Evolutionary conservation across 1,140 invertebrate genomes (phyloP).

Genomic region (Ceratosolen solmsi): DNA sequence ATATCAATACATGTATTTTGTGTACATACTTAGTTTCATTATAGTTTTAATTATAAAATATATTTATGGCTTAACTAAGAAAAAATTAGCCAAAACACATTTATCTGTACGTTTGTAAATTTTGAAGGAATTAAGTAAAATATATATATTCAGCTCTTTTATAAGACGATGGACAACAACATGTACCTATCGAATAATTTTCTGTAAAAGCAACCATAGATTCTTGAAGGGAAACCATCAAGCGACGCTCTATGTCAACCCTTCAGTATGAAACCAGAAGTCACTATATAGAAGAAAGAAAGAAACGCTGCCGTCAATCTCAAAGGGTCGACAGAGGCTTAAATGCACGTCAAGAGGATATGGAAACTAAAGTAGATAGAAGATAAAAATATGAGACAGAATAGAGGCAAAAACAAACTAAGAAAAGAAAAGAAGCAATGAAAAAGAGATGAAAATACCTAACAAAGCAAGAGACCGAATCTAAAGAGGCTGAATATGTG

Average conservation of each 20-base stretch:
- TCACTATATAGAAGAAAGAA: not conserved
- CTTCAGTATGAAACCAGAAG: not conserved
- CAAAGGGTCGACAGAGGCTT: not conserved
- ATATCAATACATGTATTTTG: too few species aligned
- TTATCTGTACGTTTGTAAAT: too few species aligned
- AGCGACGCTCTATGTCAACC: not conserved
- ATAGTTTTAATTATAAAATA: too few species aligned
- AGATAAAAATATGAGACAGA: not conserved
- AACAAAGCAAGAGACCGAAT: not conserved
- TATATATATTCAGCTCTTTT: too few species aligned
- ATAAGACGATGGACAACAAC: too few species aligned
- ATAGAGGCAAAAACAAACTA: not conserved
- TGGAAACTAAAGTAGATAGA: not conserved
- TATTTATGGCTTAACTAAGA: too few species aligned
- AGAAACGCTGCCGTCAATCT: not conserved
- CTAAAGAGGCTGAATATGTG: not conserved
- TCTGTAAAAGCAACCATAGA: not conserved
- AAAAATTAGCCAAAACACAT: too few species aligned
- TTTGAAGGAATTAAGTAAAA: too few species aligned
- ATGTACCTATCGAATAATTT: not conserved
- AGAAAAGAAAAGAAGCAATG: not conserved
- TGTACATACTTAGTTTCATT: too few species aligned
- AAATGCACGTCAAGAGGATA: not conserved
- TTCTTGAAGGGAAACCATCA: not conserved
- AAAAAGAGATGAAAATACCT: not conserved